Base-by-base conservation (phyloP, 2,888 invertebrate genomes). In the Troilus luridus region DNA sequence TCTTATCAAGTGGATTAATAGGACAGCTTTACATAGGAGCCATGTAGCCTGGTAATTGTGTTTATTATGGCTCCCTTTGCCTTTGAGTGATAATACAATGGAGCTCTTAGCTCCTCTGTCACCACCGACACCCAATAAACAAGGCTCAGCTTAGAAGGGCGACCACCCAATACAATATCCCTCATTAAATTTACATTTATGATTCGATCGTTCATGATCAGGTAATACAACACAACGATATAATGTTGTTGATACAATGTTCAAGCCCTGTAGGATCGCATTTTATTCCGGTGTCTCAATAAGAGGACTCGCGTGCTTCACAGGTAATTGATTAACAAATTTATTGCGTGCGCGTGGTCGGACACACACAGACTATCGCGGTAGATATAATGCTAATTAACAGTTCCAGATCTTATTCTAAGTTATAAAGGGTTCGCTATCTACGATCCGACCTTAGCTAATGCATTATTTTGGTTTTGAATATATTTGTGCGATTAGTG, bases 301-400 rank as follows among this genome's bases (percentile, higher is more conserved):
- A 77, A 77, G 17, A 77, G 41, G n/a, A n/a, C n/a, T 85, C 85
- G 85, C 85, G 85, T 85, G 85, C 56, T 54, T 56, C n/a, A 58
- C 85, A 85, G 12, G 17, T 85, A 85, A 85, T 85, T 85, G 85
- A 85, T 85, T 85, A 56, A 85, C 85, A 85, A 56, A 58, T 85
- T n/a, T n/a, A 85, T 85, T n/a, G 85, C 85, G 85, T 85, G 85
- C 54, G 56, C 56, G 56, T 56, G 85, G 85, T 41, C 21, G 85
- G 56, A 77, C 72, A 77, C 72, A 41, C 72, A 77, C 12, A 41
- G 72, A 77, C 72, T 41, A 41, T 77, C 41, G 72, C 72, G 72
- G 41, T 17, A 77, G 27, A 41, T 77, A 77, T 77, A 77, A 77
- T 77, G 72, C 72, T 41, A 77, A 77, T 77, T 64, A 64, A 64